These are phyloP conservation scores for Luidia sarsii DNA, from an alignment of 53 echinoderm and acorn worm genomes.

Conservation along the genomic window DNA sequence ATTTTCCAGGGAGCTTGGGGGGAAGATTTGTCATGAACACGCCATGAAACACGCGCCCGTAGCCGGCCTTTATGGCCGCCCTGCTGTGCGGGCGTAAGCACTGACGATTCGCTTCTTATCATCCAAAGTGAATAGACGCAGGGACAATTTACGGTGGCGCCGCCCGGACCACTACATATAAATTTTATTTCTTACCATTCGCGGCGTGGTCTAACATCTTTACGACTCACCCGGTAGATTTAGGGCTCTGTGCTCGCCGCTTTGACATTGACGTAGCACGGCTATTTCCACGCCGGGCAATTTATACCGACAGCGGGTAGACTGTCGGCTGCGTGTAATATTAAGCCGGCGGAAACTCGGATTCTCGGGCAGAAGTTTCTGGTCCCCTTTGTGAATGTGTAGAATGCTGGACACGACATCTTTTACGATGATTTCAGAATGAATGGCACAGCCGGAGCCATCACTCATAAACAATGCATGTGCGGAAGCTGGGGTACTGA, in stretches of 20 bases:
- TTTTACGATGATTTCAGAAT: too few species aligned
- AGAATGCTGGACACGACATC: too few species aligned
- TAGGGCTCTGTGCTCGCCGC: slow-evolving; percentile 28
- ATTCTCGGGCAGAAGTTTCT: too few species aligned
- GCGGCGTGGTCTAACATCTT: slow-evolving; percentile 48
- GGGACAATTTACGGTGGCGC: slow-evolving; percentile 54
- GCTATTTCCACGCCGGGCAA: slow-evolving; percentile 23
- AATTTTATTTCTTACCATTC: slow-evolving; percentile 50
- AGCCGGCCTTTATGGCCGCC: not conserved
- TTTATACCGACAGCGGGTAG: slow-evolving; percentile 15
- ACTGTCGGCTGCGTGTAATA: too few species aligned
- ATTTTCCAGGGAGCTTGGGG: slow-evolving; percentile 26
- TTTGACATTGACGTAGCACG: slow-evolving; percentile 19
- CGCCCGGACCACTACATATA: slow-evolving; percentile 44
- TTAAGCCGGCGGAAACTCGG: too few species aligned
- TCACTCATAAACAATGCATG: too few species aligned
- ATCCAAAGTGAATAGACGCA: slow-evolving; percentile 30
- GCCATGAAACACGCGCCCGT: slow-evolving; percentile 1
- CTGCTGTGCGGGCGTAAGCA: slow-evolving; percentile 2
- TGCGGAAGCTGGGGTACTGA: too few species aligned
- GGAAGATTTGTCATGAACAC: slow-evolving; percentile 43
- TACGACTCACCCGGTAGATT: slow-evolving; percentile 53
- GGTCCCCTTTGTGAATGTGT: too few species aligned
- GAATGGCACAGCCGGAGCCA: too few species aligned
- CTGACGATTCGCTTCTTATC: not conserved